phyloP scores from a whole-genome alignment of 1,140 invertebrate genomes.

The Zaprionus davidi region DNA sequence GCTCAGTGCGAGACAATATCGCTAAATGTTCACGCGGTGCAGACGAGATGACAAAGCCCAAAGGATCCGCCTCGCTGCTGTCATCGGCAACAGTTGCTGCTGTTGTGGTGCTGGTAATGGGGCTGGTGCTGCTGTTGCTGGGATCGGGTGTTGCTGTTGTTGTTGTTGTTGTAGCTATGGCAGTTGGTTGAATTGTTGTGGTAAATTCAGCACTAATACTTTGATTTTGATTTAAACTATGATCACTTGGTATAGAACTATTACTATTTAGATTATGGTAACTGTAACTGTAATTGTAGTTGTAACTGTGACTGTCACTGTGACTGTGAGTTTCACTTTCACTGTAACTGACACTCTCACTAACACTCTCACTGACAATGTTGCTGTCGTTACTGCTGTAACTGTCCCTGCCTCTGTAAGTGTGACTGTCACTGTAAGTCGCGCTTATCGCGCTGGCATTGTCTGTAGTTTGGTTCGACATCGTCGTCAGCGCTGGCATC shows the following conservation, averaged over 20 bases:
- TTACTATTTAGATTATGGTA: constrained; percentile 52
- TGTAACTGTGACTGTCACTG: not conserved
- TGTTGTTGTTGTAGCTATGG: constrained; percentile 42
- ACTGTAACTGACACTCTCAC: constrained; percentile 16
- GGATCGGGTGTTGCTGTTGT: constrained; percentile 43
- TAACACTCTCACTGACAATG: constrained; percentile 27
- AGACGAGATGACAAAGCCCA: constrained; percentile 66
- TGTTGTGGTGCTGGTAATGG: constrained; percentile 38
- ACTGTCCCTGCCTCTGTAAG: constrained; percentile 8
- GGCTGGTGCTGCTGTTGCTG: constrained; percentile 17
- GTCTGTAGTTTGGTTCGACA: constrained; percentile 39
- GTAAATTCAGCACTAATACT: constrained; percentile 82
- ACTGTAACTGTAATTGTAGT: constrained; percentile 2
- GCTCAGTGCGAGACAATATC: constrained; percentile 79
- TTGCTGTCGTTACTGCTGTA: constrained; percentile 18
- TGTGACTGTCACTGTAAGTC: constrained; percentile 12
- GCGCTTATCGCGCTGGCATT: constrained; percentile 16
- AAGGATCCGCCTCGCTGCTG: constrained; percentile 33
- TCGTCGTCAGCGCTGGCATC: constrained; percentile 64
- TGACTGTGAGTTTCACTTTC: not conserved
- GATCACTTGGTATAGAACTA: constrained; percentile 75
- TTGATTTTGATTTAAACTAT: constrained; percentile 80
- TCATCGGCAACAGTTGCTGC: constrained; percentile 23
- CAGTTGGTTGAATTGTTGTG: constrained; percentile 62
- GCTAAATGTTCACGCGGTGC: constrained; percentile 58